Conservation (phyloP, 2,888 invertebrate genomes). For the Trichopoda pennipes region DNA sequence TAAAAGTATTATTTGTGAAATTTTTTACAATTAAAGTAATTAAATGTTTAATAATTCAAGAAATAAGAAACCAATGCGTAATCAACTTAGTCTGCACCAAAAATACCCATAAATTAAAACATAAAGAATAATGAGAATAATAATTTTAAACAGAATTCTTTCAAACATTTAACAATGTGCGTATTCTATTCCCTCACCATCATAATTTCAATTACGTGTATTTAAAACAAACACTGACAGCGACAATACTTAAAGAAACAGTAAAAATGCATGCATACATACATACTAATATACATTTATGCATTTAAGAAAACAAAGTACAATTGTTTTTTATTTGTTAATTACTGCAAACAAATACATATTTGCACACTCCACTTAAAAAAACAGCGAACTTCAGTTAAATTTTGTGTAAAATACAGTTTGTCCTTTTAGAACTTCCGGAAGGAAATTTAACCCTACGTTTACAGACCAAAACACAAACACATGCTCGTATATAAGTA, state of each 20-base stretch:
- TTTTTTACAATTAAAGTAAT: no score
- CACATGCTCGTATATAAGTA: not conserved
- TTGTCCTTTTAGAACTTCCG: slow-evolving; percentile 26
- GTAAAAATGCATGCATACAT: not conserved
- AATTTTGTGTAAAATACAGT: slow-evolving; percentile 54
- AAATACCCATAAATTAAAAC: not conserved
- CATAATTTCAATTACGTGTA: slow-evolving; percentile 35
- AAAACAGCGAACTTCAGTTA: slow-evolving; percentile 43
- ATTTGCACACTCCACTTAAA: not conserved
- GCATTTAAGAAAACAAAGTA: not conserved
- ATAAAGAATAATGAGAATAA: not conserved
- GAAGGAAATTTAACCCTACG: slow-evolving; percentile 61
- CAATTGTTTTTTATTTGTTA: not conserved
- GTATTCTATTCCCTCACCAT: slow-evolving; percentile 20
- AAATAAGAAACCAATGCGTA: not conserved
- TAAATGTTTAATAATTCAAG: no score
- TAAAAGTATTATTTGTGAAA: no score
- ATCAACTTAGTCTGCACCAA: not conserved
- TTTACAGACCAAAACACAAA: slow-evolving; percentile 1
- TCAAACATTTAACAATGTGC: slow-evolving; percentile 18
- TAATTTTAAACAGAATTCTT: not conserved
- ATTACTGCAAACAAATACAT: slow-evolving; percentile 12
- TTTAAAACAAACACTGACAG: not conserved
- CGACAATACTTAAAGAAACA: not conserved
- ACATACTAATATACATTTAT: not conserved